Conservation (phyloP, 53 echinoderm and acorn worm genomes). For the Paracentrotus lividus region DNA sequence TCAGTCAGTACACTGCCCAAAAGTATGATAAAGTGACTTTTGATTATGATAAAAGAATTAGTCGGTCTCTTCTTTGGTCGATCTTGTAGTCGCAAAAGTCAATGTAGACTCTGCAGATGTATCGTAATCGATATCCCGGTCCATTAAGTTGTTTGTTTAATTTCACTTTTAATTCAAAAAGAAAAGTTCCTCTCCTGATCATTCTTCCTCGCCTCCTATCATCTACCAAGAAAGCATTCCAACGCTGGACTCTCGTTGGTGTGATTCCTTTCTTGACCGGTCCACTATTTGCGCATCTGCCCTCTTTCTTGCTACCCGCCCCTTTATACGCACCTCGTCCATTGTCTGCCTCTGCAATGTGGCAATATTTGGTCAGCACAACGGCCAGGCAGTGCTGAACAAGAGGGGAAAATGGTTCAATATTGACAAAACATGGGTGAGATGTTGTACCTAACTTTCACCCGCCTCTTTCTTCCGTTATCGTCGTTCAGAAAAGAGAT, state of each 20-base stretch:
- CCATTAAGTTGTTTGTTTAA: conserved; percentile 47
- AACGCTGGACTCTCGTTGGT: conserved; percentile 1
- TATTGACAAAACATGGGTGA: conserved; percentile 50
- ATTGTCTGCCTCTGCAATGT: conserved; percentile 47
- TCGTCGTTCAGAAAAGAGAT: neutral
- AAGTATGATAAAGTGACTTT: neutral
- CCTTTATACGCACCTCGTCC: too few relatives aligned
- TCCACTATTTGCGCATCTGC: conserved; percentile 64
- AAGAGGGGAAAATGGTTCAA: conserved; percentile 62
- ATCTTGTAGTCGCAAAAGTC: neutral
- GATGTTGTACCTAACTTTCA: conserved; percentile 39
- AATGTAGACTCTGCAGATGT: neutral
- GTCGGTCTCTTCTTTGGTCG: neutral
- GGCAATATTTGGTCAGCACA: conserved; percentile 66
- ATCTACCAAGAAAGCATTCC: conserved; percentile 12
- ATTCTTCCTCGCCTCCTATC: neutral
- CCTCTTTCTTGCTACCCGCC: neutral
- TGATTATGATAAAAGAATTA: neutral
- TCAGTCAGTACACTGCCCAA: neutral
- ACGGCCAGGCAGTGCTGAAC: neutral
- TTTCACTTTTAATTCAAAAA: conserved; percentile 28
- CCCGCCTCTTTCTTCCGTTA: conserved; percentile 26
- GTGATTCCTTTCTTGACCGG: neutral
- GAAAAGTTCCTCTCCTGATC: neutral
- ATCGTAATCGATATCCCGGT: neutral